Conservation (phyloP, 2,888 invertebrate species). For the Ornithoptera priamus region DNA sequence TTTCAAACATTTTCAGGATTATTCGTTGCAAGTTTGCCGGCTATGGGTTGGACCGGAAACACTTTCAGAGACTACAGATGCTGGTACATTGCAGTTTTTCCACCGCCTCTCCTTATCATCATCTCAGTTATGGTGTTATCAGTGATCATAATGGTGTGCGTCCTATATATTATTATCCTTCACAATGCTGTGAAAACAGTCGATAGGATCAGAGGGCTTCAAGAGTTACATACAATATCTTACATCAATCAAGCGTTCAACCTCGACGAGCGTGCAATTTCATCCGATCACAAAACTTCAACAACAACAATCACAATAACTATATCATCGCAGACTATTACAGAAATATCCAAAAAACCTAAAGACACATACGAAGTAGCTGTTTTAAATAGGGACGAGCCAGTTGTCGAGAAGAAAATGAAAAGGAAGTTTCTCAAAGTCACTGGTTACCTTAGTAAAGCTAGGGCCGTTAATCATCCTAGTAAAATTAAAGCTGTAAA, state of each 20-base stretch:
- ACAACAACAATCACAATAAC: slow-evolving; percentile 44
- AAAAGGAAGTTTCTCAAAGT: slow-evolving; percentile 39
- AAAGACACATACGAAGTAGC: slow-evolving; percentile 38
- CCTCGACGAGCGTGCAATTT: slow-evolving; percentile 45
- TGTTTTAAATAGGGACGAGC: slow-evolving; percentile 35
- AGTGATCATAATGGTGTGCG: slow-evolving; percentile 58
- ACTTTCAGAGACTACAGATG: slow-evolving; percentile 75
- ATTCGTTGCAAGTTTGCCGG: slow-evolving; percentile 53
- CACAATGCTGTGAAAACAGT: slow-evolving; percentile 77
- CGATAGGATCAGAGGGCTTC: slow-evolving; percentile 64
- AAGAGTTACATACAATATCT: slow-evolving; percentile 43
- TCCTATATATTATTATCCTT: slow-evolving; percentile 78
- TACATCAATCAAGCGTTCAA: slow-evolving; percentile 39
- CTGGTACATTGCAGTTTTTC: slow-evolving; percentile 80
- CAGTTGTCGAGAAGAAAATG: slow-evolving; percentile 31
- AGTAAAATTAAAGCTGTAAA: slow-evolving; percentile 80
- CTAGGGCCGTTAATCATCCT: slow-evolving; percentile 43
- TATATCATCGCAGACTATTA: slow-evolving; percentile 41
- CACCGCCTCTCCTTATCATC: slow-evolving; percentile 70
- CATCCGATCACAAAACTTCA: slow-evolving; percentile 36
- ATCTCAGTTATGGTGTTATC: slow-evolving; percentile 70
- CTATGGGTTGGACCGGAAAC: slow-evolving; percentile 64
- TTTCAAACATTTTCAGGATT: slow-evolving; percentile 44
- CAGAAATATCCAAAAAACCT: slow-evolving; percentile 32
- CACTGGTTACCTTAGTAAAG: slow-evolving; percentile 38